Base-by-base conservation (phyloP, 1,140 invertebrate species). In the Triops cancriformis region DNA sequence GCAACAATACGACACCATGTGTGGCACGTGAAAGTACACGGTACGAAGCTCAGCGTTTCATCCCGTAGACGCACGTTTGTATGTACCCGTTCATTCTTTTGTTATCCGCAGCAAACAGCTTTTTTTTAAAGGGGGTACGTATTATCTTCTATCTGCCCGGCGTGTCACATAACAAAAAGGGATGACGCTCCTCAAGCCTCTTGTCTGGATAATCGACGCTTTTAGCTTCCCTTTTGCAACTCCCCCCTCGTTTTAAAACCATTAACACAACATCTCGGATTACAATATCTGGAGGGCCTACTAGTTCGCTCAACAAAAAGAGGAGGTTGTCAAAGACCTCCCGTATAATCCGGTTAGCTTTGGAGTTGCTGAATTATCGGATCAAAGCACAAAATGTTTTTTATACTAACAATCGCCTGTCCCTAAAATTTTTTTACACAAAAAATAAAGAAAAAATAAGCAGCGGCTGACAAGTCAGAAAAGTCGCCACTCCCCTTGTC, bases 261-360 rank as follows among this genome's bases (percentile, higher is more conserved):
- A 64, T 64, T 64, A 64, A 64, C 51, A 23, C 51, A 37, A 37
- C 31, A 64, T 64, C 51, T 64, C 51, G 51, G 6, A 23, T 64
- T 64, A 64, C 51, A 18, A 64, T 64, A 64, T n/a, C 51, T 23
- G n/a, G n/a, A 64, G 51, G 51, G 51, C 18, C 10, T 18, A 1
- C 10, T 64, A 23, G 10, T 18, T 64, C 10, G 18, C 14, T n/a
- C 51, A 64, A 64, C 18, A n/a, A 23, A 64, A 64, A 23, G 23
- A 64, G 51, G 10, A 64, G 51, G 51, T 64, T 64, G 51, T 64
- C 51, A 64, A 64, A 64, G 51, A 64, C 51, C 51, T 64, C 51
- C 51, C 51, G 45, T 64, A 64, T 64, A 64, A 64, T 64, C 51
- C 51, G 51, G 51, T 64, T 64, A 64, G 45, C 10, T 23, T 64